A percentile compares a stretch with the other conserved stretches of the same genome.
These are phyloP conservation scores for Nephrotoma appendiculata DNA, from an alignment of 2,888 invertebrate genomes.

Conservation along the genomic window DNA sequence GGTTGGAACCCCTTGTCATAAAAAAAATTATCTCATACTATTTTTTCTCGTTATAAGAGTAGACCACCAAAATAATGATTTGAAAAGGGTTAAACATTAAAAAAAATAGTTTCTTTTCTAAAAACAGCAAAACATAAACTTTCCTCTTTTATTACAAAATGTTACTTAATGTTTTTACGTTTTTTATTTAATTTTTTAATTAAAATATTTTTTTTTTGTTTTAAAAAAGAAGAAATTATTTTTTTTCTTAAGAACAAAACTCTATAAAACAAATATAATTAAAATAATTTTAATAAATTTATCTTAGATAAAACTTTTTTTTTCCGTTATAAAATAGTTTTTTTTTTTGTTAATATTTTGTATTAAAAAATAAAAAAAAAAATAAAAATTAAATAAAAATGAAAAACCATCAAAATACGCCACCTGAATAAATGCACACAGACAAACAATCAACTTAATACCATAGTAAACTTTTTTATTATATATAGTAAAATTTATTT, in stretches of 20 bases:
- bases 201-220: background rate
- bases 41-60: too few species aligned
- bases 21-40: too few species aligned
- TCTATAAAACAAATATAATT: background rate
- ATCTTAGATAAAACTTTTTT: background rate
- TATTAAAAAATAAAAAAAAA: background rate
- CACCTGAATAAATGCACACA: constrained; percentile 20
- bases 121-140: background rate
- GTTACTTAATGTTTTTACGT: background rate
- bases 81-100: background rate
- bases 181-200: background rate
- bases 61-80: background rate
- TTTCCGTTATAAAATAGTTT: background rate
- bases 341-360: background rate
- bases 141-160: background rate
- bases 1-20: too few species aligned
- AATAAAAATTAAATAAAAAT: constrained; percentile 1
- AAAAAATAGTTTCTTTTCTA: background rate
- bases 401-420: constrained; percentile 5
- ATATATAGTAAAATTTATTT: background rate
- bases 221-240: background rate
- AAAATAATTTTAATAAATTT: background rate
- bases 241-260: background rate
- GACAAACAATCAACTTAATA: constrained; percentile 17
- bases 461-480: background rate